Evolutionary conservation across 2,888 invertebrate species (phyloP).

Genomic region (Hecatera dysodea): DNA sequence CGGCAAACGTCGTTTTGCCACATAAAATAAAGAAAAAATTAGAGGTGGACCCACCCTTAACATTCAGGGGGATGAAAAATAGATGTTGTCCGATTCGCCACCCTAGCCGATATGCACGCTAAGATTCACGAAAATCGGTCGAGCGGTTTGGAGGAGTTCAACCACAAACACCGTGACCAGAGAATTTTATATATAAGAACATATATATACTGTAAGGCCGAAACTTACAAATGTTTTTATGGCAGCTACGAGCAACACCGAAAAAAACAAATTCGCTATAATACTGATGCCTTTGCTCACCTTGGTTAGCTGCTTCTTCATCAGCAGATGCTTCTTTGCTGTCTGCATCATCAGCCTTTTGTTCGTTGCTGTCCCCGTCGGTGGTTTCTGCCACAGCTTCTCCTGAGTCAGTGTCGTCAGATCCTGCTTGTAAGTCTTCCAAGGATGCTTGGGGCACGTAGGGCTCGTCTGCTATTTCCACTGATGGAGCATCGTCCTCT

Average conservation of each 20-base stretch:
- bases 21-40: no score
- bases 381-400: conserved; percentile 77
- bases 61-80: no score
- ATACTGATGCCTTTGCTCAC: conserved; percentile 64
- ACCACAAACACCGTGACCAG: no score
- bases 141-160: no score
- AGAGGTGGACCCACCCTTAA: no score
- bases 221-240: neutral
- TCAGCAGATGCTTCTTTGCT: conserved; percentile 87
- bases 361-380: conserved; percentile 80
- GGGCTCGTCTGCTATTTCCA: conserved; percentile 89
- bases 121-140: no score
- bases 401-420: conserved; percentile 81
- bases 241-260: neutral
- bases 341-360: conserved; percentile 72
- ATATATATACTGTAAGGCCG: no score
- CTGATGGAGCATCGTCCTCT: conserved; percentile 82
- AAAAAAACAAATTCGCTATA: neutral
- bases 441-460: conserved; percentile 86
- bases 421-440: conserved; percentile 82
- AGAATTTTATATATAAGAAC: no score
- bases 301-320: conserved; percentile 85
- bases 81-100: no score
- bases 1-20: no score
- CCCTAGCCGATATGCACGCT: no score